These are phyloP conservation scores for Xestia ashworthii DNA, from an alignment of 2,888 invertebrate genomes.

Conservation along the genomic window DNA sequence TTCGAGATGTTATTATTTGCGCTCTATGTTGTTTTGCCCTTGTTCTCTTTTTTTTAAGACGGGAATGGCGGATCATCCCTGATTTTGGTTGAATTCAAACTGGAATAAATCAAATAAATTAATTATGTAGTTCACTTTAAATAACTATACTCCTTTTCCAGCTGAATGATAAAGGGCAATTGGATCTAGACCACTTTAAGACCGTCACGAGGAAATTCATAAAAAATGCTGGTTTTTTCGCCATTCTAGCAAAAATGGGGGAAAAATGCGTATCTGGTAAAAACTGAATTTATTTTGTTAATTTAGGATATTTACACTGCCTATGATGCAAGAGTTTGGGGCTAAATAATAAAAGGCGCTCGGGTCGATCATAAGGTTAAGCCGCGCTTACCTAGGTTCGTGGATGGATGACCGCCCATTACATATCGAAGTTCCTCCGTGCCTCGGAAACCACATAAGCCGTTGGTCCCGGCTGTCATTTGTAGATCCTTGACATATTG, in stretches of 20 bases:
- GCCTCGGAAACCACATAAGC: no score
- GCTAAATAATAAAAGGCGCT: no score
- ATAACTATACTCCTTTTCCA: constrained; percentile 5
- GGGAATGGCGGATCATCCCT: not conserved
- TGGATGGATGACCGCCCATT: no score
- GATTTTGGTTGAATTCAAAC: not conserved
- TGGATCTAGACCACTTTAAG: constrained; percentile 10
- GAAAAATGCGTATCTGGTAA: constrained; percentile 16
- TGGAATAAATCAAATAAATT: no score
- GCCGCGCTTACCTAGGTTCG: no score
- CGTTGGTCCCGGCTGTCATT: no score
- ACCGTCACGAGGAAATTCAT: not conserved
- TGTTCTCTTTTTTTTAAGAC: not conserved
- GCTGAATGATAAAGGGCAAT: constrained; percentile 21
- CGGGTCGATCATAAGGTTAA: no score
- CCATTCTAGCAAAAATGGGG: not conserved
- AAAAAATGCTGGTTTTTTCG: not conserved
- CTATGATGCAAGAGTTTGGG: no score
- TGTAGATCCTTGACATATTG: no score
- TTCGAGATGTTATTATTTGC: not conserved
- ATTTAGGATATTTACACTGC: not conserved
- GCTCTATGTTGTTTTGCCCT: not conserved
- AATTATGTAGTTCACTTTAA: not conserved
- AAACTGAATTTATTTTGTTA: not conserved
- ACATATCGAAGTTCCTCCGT: no score